These are phyloP conservation scores for Drosophila ohnishii DNA, from an alignment of 1,140 invertebrate genomes.

Conservation along the genomic window DNA sequence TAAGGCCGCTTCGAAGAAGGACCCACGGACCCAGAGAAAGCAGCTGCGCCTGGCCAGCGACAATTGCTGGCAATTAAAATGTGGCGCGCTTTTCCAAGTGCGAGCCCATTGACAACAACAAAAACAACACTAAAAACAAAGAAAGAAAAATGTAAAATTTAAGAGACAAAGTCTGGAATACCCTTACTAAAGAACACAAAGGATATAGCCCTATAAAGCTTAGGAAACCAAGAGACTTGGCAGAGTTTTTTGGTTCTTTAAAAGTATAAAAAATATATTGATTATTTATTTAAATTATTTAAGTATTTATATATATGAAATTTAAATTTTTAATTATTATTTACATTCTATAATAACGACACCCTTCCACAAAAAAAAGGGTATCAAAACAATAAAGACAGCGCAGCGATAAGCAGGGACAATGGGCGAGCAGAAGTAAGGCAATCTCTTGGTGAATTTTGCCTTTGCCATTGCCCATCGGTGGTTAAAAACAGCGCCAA, in stretches of 20 bases:
- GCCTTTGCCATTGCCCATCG: constrained; percentile 52
- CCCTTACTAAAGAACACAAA: not conserved
- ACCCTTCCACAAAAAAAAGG: not conserved
- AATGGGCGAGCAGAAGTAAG: constrained; percentile 47
- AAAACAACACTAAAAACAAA: constrained; percentile 32
- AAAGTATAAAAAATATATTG: not conserved
- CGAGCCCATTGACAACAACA: constrained; percentile 58
- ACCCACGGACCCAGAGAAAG: constrained; percentile 30
- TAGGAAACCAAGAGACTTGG: not conserved
- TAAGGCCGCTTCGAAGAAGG: constrained; percentile 41
- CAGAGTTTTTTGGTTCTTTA: not conserved
- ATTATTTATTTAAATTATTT: not conserved
- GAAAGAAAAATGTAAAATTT: not conserved
- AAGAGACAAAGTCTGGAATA: not conserved
- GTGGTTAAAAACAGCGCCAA: constrained; percentile 44
- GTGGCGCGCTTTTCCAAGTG: constrained; percentile 70
- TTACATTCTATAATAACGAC: not conserved
- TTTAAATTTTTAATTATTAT: too few relatives aligned
- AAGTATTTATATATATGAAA: not conserved
- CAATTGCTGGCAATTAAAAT: constrained; percentile 83
- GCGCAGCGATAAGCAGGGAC: constrained; percentile 53
- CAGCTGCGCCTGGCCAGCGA: constrained; percentile 66
- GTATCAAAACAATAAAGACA: constrained; percentile 31
- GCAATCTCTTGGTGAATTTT: constrained; percentile 51
- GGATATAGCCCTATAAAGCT: not conserved